A percentile compares a stretch with the other conserved stretches of the same genome.
phyloP scores from a whole-genome alignment of 2,888 invertebrate genomes.

The Cheilosia pagana region DNA sequence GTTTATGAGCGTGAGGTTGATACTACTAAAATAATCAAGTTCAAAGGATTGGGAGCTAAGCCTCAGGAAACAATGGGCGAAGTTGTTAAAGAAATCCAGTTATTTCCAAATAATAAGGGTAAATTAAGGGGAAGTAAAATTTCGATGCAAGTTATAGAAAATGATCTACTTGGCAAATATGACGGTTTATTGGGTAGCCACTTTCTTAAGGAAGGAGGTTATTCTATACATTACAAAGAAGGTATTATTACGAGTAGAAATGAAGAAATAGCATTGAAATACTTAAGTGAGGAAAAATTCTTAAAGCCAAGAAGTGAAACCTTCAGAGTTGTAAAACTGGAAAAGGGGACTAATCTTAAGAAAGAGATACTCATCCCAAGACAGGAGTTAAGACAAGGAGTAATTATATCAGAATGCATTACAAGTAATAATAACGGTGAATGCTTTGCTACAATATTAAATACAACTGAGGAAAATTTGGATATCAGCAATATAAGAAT shows the following conservation, averaged over 20 bases:
- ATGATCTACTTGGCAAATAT: conserved; percentile 19
- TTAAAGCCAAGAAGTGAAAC: conserved; percentile 1
- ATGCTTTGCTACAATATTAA: conserved; percentile 11
- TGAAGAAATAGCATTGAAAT: conserved; percentile 28
- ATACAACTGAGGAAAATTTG: conserved; percentile 10
- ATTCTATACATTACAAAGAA: conserved; percentile 36
- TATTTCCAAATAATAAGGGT: conserved; percentile 38
- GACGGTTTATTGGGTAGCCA: conserved; percentile 24
- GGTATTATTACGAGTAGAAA: conserved; percentile 13
- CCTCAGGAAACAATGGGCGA: conserved; percentile 34
- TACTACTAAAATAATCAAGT: conserved; percentile 14
- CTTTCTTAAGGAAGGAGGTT: conserved; percentile 43
- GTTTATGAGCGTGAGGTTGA: conserved; percentile 27
- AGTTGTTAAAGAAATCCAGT: conserved; percentile 17
- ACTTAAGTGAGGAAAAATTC: conserved; percentile 28
- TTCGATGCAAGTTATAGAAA: conserved; percentile 23
- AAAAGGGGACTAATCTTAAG: neutral
- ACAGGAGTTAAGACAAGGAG: conserved; percentile 2
- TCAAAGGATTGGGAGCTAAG: conserved; percentile 30
- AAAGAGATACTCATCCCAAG: conserved; percentile 3
- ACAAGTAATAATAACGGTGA: conserved; percentile 19
- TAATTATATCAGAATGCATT: conserved; percentile 19
- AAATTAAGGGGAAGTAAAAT: neutral
- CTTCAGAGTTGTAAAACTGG: conserved; percentile 10
- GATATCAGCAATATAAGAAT: conserved; percentile 4